Percentiles rank a stretch among this genome's conserved stretches.
Evolutionary conservation across 2,797 vertebrate genomes (phyloP).

Genomic region (Phylloscopus collybita): DNA sequence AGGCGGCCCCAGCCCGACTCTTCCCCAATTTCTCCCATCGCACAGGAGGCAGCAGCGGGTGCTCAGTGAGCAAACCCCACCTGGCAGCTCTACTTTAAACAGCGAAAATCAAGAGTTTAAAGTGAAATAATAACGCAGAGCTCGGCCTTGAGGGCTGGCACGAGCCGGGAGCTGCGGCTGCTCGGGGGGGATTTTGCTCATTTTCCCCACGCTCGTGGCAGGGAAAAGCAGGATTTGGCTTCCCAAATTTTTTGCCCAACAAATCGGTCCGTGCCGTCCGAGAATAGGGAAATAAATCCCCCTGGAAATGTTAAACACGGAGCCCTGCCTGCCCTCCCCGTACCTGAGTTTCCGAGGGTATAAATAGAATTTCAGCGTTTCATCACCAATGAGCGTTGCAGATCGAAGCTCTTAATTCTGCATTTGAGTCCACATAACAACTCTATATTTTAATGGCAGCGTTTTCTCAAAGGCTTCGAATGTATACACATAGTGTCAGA

Average conservation of each 20-base stretch:
- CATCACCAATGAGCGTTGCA: constrained; percentile 19
- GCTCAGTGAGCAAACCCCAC: neutral
- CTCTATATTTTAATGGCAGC: neutral
- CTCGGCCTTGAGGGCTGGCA: neutral
- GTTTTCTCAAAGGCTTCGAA: neutral
- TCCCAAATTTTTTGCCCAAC: neutral
- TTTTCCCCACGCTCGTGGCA: fast-evolving
- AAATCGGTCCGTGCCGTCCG: neutral
- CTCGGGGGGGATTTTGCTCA: fast-evolving
- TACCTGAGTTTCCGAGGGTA: neutral
- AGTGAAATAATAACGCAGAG: fast-evolving
- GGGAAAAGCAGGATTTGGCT: neutral
- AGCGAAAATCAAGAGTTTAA: neutral
- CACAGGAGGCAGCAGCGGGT: neutral
- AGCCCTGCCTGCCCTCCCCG: neutral
- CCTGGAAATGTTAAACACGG: neutral
- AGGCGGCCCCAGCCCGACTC: neutral
- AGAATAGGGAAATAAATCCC: neutral
- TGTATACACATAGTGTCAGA: constrained; percentile 46
- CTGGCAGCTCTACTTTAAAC: neutral
- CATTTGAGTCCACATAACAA: neutral
- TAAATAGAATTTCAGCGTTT: constrained; percentile 34
- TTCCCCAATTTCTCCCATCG: fast-evolving
- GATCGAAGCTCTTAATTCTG: neutral
- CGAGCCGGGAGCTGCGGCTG: fast-evolving